Conservation (phyloP, 2,797 vertebrate species). For the Rhinatrema bivittatum region DNA sequence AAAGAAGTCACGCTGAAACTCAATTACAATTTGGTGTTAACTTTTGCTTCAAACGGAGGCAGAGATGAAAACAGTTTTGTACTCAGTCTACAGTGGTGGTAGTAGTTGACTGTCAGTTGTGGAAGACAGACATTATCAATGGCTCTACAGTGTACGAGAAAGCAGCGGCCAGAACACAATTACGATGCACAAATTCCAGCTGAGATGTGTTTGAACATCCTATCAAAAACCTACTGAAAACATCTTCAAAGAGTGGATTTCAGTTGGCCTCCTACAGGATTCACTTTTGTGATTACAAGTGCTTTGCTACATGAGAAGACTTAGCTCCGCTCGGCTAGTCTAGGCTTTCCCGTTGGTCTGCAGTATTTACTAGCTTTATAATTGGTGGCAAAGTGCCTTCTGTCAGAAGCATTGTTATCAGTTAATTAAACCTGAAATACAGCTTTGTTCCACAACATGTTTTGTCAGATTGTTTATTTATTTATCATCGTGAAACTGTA, state of each 20-base stretch:
- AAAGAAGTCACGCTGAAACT: too few relatives aligned
- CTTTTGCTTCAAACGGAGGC: too few relatives aligned
- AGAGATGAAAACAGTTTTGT: too few relatives aligned
- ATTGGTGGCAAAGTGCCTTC: conserved; percentile 72
- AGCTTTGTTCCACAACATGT: conserved; percentile 63
- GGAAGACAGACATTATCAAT: conserved; percentile 18
- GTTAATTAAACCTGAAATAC: conserved; percentile 78
- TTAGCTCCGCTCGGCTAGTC: conserved; percentile 37
- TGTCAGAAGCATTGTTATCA: conserved; percentile 76
- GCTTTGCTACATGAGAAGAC: conserved; percentile 30
- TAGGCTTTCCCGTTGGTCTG: conserved; percentile 42
- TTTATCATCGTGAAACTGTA: conserved; percentile 75
- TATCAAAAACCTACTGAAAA: conserved; percentile 26
- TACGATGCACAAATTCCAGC: conserved; percentile 24
- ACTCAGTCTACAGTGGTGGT: conserved; percentile 2
- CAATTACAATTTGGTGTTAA: too few relatives aligned
- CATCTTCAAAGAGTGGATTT: conserved; percentile 26
- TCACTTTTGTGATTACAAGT: conserved; percentile 24
- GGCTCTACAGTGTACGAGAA: conserved; percentile 22
- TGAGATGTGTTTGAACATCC: conserved; percentile 28
- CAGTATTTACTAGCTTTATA: conserved; percentile 61
- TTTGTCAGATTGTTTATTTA: conserved; percentile 76
- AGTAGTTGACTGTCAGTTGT: conserved; percentile 14
- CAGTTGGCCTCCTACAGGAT: conserved; percentile 36
- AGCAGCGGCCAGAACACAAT: conserved; percentile 16